Conservation (phyloP, 2,113 vertebrate genomes). For the Glareola pratincola region DNA sequence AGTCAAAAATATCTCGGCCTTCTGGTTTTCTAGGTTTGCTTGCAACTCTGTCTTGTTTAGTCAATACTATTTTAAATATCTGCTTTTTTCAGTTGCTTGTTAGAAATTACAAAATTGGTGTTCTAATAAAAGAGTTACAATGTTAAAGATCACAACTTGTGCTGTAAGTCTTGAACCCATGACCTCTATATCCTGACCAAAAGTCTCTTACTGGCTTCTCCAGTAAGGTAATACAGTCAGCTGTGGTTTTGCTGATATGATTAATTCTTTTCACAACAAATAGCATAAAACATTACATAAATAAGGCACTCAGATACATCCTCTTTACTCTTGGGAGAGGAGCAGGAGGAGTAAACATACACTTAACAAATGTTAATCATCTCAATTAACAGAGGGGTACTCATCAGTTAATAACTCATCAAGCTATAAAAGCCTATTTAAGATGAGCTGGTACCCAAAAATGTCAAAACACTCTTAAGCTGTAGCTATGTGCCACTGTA, state of each 20-base stretch:
- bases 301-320: not conserved
- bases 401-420: not conserved
- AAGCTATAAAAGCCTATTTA: not conserved
- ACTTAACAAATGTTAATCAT: not conserved
- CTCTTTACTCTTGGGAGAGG: not conserved
- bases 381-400: not conserved
- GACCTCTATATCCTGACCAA: not conserved
- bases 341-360: not conserved
- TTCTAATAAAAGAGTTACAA: not conserved
- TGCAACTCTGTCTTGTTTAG: not conserved
- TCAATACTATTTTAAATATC: not conserved
- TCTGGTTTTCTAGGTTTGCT: not conserved
- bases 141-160: not conserved
- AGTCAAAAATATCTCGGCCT: not conserved
- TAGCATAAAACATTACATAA: not conserved
- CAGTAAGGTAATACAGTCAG: not conserved
- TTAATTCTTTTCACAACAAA: not conserved
- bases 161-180: not conserved
- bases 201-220: not conserved
- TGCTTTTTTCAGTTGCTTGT: not conserved
- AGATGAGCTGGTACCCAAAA: not conserved
- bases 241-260: not conserved
- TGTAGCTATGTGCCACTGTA: not conserved
- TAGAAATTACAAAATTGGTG: not conserved
- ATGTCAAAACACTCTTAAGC: not conserved